Evolutionary conservation across 2,888 invertebrate species (phyloP).

Genomic region (Erpobdella octoculata): DNA sequence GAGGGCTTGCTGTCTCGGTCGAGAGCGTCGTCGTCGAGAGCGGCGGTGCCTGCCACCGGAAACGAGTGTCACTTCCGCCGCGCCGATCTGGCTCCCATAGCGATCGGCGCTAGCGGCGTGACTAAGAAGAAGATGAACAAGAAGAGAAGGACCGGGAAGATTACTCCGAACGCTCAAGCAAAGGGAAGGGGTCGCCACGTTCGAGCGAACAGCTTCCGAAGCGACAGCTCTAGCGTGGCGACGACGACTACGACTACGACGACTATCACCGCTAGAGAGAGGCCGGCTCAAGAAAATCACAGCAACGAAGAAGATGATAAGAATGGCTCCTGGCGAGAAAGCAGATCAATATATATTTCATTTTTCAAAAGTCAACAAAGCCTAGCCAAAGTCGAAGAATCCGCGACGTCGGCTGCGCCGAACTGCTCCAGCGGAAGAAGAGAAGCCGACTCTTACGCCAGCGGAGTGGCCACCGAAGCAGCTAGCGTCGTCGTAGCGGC

Average conservation of each 20-base stretch:
- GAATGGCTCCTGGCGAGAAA: constrained; percentile 2
- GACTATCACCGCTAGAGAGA: neutral
- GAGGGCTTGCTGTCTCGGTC: constrained; percentile 45
- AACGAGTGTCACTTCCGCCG: constrained; percentile 35
- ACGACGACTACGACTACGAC: neutral
- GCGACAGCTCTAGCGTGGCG: neutral
- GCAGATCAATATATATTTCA: constrained; percentile 5
- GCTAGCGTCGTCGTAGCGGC: neutral
- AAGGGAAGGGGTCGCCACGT: neutral
- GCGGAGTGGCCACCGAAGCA: no score
- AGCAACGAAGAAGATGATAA: neutral
- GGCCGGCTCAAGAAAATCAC: neutral
- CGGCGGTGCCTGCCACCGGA: constrained; percentile 36
- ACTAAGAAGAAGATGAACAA: constrained; percentile 1
- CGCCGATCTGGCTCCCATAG: neutral
- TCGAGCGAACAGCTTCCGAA: neutral
- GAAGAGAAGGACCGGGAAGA: neutral
- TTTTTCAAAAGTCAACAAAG: constrained; percentile 17
- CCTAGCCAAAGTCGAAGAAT: no score
- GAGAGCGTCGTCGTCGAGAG: constrained; percentile 27
- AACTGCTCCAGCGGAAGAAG: neutral
- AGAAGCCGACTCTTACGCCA: neutral
- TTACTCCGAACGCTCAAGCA: neutral
- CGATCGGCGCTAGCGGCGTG: neutral
- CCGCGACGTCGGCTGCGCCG: no score